Evolutionary conservation across 2,113 vertebrate species (phyloP).

Genomic region (Neofelis nebulosa): DNA sequence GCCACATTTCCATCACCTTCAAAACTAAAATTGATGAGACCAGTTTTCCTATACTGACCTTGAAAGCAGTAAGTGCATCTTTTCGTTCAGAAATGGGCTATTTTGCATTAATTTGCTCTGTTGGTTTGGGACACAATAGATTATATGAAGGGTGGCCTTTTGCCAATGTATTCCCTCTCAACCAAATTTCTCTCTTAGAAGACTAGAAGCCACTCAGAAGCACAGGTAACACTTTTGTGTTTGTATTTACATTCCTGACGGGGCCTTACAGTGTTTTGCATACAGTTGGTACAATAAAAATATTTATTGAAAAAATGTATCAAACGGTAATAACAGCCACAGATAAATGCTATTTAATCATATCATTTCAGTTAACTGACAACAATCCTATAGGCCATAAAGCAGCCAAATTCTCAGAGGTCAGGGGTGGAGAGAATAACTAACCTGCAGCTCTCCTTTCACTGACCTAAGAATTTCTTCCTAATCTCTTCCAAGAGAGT

Average conservation of each 20-base stretch:
- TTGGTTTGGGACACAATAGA: background rate
- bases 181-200: conserved; percentile 19
- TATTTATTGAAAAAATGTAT: conserved; percentile 30
- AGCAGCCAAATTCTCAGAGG: background rate
- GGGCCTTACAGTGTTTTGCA: background rate
- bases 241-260: background rate
- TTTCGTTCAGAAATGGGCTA: conserved; percentile 21
- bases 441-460: background rate
- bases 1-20: background rate
- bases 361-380: background rate
- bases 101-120: conserved; percentile 1
- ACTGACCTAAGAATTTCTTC: background rate
- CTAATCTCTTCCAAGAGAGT: background rate
- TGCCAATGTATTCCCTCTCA: background rate
- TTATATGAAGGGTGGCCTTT: background rate
- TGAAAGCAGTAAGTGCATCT: background rate
- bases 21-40: conserved; percentile 39
- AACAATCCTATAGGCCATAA: background rate
- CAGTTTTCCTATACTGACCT: background rate
- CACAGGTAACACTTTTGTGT: background rate
- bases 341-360: background rate
- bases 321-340: background rate
- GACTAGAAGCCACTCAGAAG: background rate
- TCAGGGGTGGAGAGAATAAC: background rate
- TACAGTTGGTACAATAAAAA: background rate